phyloP scores from a whole-genome alignment of 2,797 vertebrate genomes.

The Acropternis orthonyx region DNA sequence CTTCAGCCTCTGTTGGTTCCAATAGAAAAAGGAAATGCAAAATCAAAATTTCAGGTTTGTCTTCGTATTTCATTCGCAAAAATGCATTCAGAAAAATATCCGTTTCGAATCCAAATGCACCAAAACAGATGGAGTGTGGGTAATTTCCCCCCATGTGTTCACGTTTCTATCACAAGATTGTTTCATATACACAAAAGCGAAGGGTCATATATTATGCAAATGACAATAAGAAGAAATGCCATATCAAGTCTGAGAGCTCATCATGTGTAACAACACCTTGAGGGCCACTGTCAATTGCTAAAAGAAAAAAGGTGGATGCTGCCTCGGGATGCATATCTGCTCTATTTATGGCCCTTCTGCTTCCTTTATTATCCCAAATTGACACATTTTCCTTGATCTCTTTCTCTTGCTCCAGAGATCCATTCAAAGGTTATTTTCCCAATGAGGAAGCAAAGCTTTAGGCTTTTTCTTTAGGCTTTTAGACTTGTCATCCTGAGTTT shows the following conservation, averaged over 20 bases:
- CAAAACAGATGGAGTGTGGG: background rate
- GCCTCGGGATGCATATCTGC: constrained; percentile 58
- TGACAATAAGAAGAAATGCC: constrained; percentile 21
- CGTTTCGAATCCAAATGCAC: background rate
- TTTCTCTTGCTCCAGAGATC: constrained; percentile 53
- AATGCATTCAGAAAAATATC: background rate
- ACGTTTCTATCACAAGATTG: constrained; percentile 11
- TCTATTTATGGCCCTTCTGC: constrained; percentile 63
- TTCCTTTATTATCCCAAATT: constrained; percentile 66
- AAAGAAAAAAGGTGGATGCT: constrained; percentile 61
- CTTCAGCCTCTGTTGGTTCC: background rate
- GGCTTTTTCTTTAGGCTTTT: background rate
- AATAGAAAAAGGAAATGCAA: background rate
- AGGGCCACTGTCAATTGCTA: constrained; percentile 67
- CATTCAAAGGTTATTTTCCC: constrained; percentile 65
- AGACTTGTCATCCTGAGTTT: constrained; percentile 50
- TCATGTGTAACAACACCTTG: constrained; percentile 20
- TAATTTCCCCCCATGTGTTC: background rate
- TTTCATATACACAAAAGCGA: constrained; percentile 8
- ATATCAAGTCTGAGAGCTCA: constrained; percentile 2
- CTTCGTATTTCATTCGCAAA: background rate
- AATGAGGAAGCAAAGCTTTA: constrained; percentile 56
- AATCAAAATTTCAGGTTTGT: background rate
- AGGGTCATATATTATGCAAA: constrained; percentile 38
- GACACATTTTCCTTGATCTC: constrained; percentile 60